Evolutionary conservation across 2,888 invertebrate genomes (phyloP).

Genomic region (Mythimna lalbum): DNA sequence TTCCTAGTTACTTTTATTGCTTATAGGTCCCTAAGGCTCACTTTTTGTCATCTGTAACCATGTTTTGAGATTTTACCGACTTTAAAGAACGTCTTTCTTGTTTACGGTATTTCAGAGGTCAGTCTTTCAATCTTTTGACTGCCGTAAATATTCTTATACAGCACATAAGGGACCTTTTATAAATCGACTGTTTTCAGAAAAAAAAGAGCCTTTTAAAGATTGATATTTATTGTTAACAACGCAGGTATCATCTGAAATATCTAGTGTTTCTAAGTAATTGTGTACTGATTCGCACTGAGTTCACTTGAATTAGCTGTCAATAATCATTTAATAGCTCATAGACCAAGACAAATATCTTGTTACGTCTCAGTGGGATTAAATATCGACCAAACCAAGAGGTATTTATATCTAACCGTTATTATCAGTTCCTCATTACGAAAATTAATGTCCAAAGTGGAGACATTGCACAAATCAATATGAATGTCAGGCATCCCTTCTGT

Average conservation of each 20-base stretch:
- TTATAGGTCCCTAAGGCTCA: neutral
- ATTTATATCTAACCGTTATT: neutral
- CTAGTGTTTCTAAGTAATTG: neutral
- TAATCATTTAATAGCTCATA: too few species aligned
- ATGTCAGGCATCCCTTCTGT: slow-evolving; percentile 38
- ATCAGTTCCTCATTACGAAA: slow-evolving; percentile 15
- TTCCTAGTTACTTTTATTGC: slow-evolving; percentile 20
- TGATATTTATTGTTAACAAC: neutral
- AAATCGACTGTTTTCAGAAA: slow-evolving; percentile 7
- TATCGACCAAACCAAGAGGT: neutral
- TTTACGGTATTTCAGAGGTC: neutral
- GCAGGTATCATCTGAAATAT: neutral
- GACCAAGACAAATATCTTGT: neutral
- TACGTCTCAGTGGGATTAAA: neutral
- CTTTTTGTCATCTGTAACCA: neutral
- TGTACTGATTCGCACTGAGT: neutral
- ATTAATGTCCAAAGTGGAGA: slow-evolving; percentile 1
- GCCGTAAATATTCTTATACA: slow-evolving; percentile 22
- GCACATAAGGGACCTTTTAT: slow-evolving; percentile 19
- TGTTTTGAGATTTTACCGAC: neutral
- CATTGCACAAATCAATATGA: slow-evolving; percentile 44
- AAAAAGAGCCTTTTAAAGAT: neutral
- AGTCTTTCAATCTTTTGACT: slow-evolving; percentile 12
- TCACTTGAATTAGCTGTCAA: neutral
- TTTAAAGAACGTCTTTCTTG: neutral